Base-by-base conservation (phyloP, 1,140 invertebrate species). In the Trichonephila inaurata region DNA sequence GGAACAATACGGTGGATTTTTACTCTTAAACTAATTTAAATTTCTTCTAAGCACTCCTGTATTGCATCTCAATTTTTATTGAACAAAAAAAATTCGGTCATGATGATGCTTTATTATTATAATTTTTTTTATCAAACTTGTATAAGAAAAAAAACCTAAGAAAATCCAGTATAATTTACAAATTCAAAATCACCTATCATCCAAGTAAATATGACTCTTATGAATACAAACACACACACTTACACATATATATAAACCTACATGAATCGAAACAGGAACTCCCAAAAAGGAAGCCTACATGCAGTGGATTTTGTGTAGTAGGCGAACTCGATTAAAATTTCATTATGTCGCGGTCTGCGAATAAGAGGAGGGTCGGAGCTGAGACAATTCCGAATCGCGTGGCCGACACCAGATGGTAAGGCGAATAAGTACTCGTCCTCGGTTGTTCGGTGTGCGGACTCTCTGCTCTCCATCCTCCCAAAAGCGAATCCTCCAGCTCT, bases 321-420 rank as follows among this genome's bases (percentile, higher is more conserved):
- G 83, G 21, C 83, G 83, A 85, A 85, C 83, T 85, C 83, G 83
- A 85, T 85, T 85, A 85, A 85, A 85, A 85, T 85, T 85, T 85
- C 83, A 85, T 85, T 61, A 85, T 85, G 83, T 85, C 21, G 58
- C 51, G 83, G 83, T 61, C 51, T 60, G 24, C 58, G 83, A 85
- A 61, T 60, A 28, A 44, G n/a, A 40, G 33, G 16, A 64, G 62
- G 62, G 61, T 24, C 33, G 28, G 62, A 18, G 83, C 51, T 16
- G 83, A 61, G 58, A 85, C 83, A 60, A 58, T 85, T 58, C 82
- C 51, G 58, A 58, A 28, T 21, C 44, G 83, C 83, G 83, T 85
- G 51, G 83, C 44, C 51, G 16, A 51, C 82, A 85, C 83, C 83
- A 85, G 83, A 85, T 85, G 83, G 83, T 85, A 24, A 85, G n/a